phyloP scores from a whole-genome alignment of 1,140 invertebrate genomes.

The Chymomyza costata region DNA sequence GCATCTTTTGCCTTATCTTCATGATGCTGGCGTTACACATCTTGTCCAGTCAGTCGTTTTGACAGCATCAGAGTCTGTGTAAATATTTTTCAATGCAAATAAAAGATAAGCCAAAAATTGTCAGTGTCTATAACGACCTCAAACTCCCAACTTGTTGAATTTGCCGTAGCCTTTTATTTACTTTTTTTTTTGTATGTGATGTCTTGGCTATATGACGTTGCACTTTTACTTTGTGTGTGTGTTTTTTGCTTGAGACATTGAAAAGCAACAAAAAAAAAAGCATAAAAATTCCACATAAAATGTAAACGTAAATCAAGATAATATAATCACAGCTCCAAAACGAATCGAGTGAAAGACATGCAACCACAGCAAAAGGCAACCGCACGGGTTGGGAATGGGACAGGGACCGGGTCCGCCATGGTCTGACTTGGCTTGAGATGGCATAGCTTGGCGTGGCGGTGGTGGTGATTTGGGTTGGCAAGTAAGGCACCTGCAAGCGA shows the following conservation, averaged over 20 bases:
- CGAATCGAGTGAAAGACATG: conserved; percentile 48
- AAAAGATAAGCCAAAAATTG: conserved; percentile 50
- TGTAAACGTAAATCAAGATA: conserved; percentile 67
- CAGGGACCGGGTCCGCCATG: too few species aligned
- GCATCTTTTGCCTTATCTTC: too few species aligned
- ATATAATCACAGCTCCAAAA: conserved; percentile 60
- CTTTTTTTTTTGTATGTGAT: not conserved
- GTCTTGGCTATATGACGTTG: conserved; percentile 39
- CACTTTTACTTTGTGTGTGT: conserved; percentile 37
- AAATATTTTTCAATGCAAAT: conserved; percentile 69
- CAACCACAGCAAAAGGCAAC: conserved; percentile 24
- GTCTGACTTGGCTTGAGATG: too few species aligned
- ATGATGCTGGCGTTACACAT: too few species aligned
- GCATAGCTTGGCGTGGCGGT: too few species aligned
- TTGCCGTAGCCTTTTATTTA: not conserved
- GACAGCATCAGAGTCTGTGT: too few species aligned
- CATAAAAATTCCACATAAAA: conserved; percentile 26
- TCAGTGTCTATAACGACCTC: conserved; percentile 35
- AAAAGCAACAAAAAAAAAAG: conserved; percentile 9
- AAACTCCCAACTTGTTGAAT: conserved; percentile 35
- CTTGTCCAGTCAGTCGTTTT: too few species aligned
- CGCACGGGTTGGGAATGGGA: too few species aligned
- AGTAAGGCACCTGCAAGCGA: conserved; percentile 22
- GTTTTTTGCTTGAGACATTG: not conserved
- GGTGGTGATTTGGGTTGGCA: too few species aligned